phyloP scores from a whole-genome alignment of 2,888 invertebrate genomes.

The Esperia sulphurella region DNA sequence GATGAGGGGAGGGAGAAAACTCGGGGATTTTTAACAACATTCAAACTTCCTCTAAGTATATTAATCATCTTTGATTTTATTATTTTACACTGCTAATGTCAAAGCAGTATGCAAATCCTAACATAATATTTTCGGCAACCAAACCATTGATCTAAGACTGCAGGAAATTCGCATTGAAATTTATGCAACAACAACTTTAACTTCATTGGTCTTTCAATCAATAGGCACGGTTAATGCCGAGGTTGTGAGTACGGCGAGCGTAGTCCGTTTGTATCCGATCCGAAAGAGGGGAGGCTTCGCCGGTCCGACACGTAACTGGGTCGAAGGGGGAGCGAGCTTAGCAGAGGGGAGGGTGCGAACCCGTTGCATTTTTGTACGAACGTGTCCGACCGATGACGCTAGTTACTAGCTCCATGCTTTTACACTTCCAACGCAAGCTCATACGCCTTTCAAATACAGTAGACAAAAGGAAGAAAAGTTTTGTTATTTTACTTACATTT shows the following conservation, averaged over 20 bases:
- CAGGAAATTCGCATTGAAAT: no score
- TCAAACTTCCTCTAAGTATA: no score
- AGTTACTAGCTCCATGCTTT: constrained; percentile 43
- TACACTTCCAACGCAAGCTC: constrained; percentile 40
- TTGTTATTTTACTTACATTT: constrained; percentile 82
- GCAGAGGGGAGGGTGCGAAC: constrained; percentile 29
- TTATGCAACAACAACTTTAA: neutral
- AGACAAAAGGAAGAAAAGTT: neutral
- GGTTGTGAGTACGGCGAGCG: constrained; percentile 24
- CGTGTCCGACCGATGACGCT: constrained; percentile 56
- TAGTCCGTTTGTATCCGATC: constrained; percentile 33
- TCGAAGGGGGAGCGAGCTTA: constrained; percentile 30
- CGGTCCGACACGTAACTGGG: constrained; percentile 49
- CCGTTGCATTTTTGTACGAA: constrained; percentile 56
- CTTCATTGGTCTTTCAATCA: constrained; percentile 15
- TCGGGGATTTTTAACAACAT: no score
- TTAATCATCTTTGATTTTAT: no score
- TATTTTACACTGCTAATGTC: no score
- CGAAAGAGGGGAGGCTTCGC: constrained; percentile 13
- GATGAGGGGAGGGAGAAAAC: neutral
- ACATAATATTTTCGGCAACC: no score
- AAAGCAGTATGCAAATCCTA: no score
- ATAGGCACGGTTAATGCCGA: constrained; percentile 27
- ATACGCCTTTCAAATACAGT: constrained; percentile 13
- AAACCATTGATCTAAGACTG: no score